Conservation (phyloP, 1,140 invertebrate species). For the Holotrichia oblita region DNA sequence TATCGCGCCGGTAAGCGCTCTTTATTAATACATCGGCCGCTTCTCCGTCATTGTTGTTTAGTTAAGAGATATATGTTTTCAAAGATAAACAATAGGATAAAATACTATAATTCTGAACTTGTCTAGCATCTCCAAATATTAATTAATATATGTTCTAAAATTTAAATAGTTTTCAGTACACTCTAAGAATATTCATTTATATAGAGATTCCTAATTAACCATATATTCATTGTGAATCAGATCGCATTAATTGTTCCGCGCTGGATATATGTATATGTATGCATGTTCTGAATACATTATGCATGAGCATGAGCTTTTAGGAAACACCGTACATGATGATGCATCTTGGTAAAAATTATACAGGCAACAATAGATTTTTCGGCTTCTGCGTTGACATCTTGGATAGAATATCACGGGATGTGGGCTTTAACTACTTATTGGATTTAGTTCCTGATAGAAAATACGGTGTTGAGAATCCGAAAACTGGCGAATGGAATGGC, state of each 20-base stretch:
- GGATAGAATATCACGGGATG: constrained; percentile 68
- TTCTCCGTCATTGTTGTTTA: background rate
- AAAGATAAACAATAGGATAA: too few species aligned
- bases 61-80: background rate
- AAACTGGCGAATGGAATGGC: constrained; percentile 83
- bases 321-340: constrained; percentile 79
- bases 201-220: too few species aligned
- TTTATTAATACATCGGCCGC: background rate
- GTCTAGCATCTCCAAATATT: too few species aligned
- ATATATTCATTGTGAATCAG: too few species aligned
- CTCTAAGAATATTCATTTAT: too few species aligned
- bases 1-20: background rate
- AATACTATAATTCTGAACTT: too few species aligned
- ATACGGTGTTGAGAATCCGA: constrained; percentile 77
- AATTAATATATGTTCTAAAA: too few species aligned
- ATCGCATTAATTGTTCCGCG: background rate
- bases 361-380: constrained; percentile 76
- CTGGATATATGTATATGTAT: background rate
- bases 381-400: constrained; percentile 85
- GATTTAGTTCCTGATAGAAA: constrained; percentile 79
- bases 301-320: constrained; percentile 57
- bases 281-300: background rate
- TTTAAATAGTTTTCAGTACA: too few species aligned
- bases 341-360: constrained; percentile 69
- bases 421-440: constrained; percentile 80